Base-by-base conservation (phyloP, 2,797 vertebrate genomes). In the Peromyscus nudipes region DNA sequence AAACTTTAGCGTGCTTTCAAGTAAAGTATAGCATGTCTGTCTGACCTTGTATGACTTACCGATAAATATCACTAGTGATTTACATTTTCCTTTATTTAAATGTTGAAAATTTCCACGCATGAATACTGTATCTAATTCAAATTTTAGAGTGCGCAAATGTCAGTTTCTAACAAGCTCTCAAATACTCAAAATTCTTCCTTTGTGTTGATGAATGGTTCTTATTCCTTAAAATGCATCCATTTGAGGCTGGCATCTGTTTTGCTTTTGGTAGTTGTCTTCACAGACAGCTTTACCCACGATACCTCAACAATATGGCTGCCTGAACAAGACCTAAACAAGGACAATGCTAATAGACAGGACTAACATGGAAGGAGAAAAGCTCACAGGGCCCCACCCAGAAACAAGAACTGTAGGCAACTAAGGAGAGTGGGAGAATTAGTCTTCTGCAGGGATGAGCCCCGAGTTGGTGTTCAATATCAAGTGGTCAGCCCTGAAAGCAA, bases 1-100 rank as follows among this genome's bases (percentile, higher is more conserved):
- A 71, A 91, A 92, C 75, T 86, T 95, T 14, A n/a, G 62, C 37
- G 83, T 67, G 23, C 40, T 96, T 94, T 94, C 52, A 84, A 88
- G 92, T 49, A 92, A 90, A 91, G 52, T 52, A 3, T 40, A 91
- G 64, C 79, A 67, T 92, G 57, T 57, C 73, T 91, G 46, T 88
- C 25, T 71, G 87, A 91, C 90, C 40, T 81, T 73, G 8, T 16
- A 23, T 40, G 31, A 57, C 43, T 86, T 76, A 31, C 77, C 89
- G 71, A 55, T 89, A 96, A 83, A 49, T 85, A 89, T 86, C 37
- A 88, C 49, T 73, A 84, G 64, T 62, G 91, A 95, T 62, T 43
- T 79, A 60, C 49, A 71, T 31, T 90, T 14, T 52, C 67, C 62
- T 92, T 91, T 88, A 79, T 91, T 89, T 73, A 79, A 73, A 75